Evolutionary conservation across 1,140 invertebrate genomes (phyloP), one percentile per base, ranked within the genome.

Genomic region (Drosophila micromelanica): DNA sequence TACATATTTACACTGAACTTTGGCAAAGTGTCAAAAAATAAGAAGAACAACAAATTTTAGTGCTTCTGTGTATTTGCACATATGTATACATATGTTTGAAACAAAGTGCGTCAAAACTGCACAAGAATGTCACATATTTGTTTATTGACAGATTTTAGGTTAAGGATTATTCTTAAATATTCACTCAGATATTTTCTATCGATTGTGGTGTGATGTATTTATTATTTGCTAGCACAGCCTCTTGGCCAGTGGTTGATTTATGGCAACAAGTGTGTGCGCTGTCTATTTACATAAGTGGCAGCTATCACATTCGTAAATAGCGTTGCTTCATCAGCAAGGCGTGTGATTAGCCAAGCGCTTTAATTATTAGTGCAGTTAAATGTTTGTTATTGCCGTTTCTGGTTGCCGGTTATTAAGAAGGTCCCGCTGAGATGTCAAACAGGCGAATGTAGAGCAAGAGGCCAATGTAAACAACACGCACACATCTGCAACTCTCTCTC

Each of bases 21-120:
- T 86, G 81, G 81, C 81, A 87, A 73, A 76, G 63, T 82, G 75
- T 73, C 81, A 89, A 65, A 40, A 63, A 57, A 89, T 62, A 40
- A 63, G 54, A 54, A 54, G 37, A 65, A 51, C 46, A 62, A 43
- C 7, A 57, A 70, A 13, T 68, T 48, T 71, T 73, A 63, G 40
- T 82, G 78, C 46, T 56, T 32, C 17, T 40, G 51, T 76, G 45
- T 57, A 55, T 75, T 27, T 68, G 73, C 6, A 27, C 27, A 27
- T 35, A 23, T 3, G 4, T 49, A 13, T 51, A n/a, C 30, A n/a
- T 32, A 8, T 32, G 7, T 49, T 12, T 49, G 12, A 13, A 27
- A 3, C 78, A 71, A 54, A 43, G 23, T 52, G 48, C 38, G 40
- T 40, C 32, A 5, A 63, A 48, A 38, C 43, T 52, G 38, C 56